Evolutionary conservation across 2,797 vertebrate genomes (phyloP), one percentile per base, ranked within the genome.

Genomic region (Botia kubotai): DNA sequence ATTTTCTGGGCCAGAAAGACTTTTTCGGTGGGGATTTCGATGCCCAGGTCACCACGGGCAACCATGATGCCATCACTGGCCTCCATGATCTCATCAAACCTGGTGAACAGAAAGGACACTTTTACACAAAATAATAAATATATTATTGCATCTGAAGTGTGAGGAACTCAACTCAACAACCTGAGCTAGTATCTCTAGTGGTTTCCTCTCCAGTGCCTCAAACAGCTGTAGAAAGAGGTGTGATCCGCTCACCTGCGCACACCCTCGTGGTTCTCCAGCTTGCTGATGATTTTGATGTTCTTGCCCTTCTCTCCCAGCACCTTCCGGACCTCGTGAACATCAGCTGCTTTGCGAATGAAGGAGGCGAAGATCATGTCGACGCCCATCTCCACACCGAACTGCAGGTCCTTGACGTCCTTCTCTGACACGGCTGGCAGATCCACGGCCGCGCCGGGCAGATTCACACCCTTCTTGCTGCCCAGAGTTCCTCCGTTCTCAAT

Each of bases 11-110:
- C 98, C 0, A 99, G 91, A 87, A 99, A 99, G 79, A 99, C 97
- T 86, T 99, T 99, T 86, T 99, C 97, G 66, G 96, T 96, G 0
- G 98, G 97, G 88, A 99, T 99, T 91, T 99, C 98, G 0, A 99
- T 99, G 50, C 98, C 98, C 68, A 99, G 90, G 83, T 99, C 97
- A 62, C 97, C 98, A 0, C 97, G 98, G 11, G 98, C 98, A 84
- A 99, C 98, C 97, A 99, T 99, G 89, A 99, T 99, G 69, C 98
- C 98, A 84, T 99, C 98, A 0, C 97, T 99, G 83, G 97, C 98
- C 80, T 99, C 97, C 95, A 99, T 94, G 87, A 99, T 98, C 91
- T 99, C 98, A 80, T 99, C 97, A 89, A 99, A 99, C 89, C 98
- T 99, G 86, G 48, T 0, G 17, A 36, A 0, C 2, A 17, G 36